phyloP scores from a whole-genome alignment of 2,888 invertebrate species.

The Rhagophthalmus giganteus region DNA sequence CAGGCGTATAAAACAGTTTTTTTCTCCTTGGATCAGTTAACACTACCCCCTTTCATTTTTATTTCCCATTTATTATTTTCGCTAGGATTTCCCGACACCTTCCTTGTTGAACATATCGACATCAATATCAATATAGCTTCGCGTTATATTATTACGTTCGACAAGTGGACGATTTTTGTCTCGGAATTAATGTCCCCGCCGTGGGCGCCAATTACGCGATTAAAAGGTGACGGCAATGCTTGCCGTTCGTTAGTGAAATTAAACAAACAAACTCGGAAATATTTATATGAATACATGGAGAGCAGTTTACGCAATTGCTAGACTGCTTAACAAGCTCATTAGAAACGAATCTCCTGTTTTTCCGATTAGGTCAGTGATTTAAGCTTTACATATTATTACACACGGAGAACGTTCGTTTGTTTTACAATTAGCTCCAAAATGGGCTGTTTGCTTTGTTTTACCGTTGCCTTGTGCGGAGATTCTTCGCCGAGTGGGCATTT shows the following conservation, averaged over 20 bases:
- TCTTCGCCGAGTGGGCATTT: slow-evolving; percentile 30
- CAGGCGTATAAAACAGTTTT: slow-evolving; percentile 29
- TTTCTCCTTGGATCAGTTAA: slow-evolving; percentile 19
- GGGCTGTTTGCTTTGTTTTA: slow-evolving; percentile 29
- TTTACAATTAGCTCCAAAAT: slow-evolving; percentile 37
- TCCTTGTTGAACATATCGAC: too few relatives aligned
- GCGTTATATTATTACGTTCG: background rate
- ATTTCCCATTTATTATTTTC: slow-evolving; percentile 7
- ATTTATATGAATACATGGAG: background rate
- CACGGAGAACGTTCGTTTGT: slow-evolving; percentile 37
- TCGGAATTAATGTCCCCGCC: too few relatives aligned
- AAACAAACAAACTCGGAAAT: background rate
- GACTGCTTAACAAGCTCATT: slow-evolving; percentile 35
- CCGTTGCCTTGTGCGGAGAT: slow-evolving; percentile 30
- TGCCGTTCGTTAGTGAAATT: background rate
- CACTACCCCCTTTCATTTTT: slow-evolving; percentile 14
- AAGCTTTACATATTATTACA: slow-evolving; percentile 39
- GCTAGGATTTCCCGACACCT: background rate
- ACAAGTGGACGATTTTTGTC: too few relatives aligned
- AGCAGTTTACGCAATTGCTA: background rate
- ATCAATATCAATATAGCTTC: background rate
- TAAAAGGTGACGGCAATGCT: too few relatives aligned
- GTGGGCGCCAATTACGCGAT: too few relatives aligned
- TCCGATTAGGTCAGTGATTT: slow-evolving; percentile 42
- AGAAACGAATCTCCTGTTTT: slow-evolving; percentile 35